phyloP scores from a whole-genome alignment of 1,140 invertebrate genomes.

The Cotesia typhae region DNA sequence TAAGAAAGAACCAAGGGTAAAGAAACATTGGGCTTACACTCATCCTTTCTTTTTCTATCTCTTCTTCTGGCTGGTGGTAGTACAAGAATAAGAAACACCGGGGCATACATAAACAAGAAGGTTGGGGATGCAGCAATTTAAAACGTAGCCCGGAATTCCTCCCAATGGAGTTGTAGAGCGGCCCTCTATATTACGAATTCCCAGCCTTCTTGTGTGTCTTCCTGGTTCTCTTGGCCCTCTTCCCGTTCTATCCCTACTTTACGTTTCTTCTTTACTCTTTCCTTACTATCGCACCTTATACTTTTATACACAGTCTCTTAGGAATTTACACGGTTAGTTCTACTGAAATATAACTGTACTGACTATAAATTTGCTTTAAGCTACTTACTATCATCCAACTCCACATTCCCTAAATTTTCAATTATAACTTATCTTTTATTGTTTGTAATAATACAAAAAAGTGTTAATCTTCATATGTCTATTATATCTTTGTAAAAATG shows the following conservation, averaged over 20 bases:
- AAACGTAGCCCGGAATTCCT: conserved; percentile 68
- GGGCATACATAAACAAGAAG: conserved; percentile 67
- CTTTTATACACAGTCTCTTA: conserved; percentile 15
- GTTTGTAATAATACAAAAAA: too few species aligned
- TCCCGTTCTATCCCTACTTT: conserved; percentile 3
- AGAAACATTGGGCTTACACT: conserved; percentile 4
- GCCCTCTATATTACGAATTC: conserved; percentile 66
- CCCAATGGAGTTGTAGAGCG: conserved; percentile 65
- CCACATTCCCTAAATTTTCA: too few species aligned
- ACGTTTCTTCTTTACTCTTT: conserved; percentile 18
- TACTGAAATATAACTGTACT: conserved; percentile 26
- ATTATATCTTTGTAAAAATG: too few species aligned
- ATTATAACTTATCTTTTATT: too few species aligned
- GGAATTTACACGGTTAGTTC: conserved; percentile 27
- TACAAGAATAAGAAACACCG: conserved; percentile 67
- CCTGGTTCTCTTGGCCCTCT: conserved; percentile 43
- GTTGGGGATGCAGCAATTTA: conserved; percentile 68
- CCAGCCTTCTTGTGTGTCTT: conserved; percentile 45
- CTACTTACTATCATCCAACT: too few species aligned
- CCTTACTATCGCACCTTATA: conserved; percentile 5
- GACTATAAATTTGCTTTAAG: conserved; percentile 27
- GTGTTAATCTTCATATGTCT: too few species aligned
- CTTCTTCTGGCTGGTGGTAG: conserved; percentile 34
- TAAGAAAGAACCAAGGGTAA: conserved; percentile 17
- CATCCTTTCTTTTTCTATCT: conserved; percentile 15